Conservation (phyloP, 2,888 invertebrate species). For the Plusia festucae region DNA sequence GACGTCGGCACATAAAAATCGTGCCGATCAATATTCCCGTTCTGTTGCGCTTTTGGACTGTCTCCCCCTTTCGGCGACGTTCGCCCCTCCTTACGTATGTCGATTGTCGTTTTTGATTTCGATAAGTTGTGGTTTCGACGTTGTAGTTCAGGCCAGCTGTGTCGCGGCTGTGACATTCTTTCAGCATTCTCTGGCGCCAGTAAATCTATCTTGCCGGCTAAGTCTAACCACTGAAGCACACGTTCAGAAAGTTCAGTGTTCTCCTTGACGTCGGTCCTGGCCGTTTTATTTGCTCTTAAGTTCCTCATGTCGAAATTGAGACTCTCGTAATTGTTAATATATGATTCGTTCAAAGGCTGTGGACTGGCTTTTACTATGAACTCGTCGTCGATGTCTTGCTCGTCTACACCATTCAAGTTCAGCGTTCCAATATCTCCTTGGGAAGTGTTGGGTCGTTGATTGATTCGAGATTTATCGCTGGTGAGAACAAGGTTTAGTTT, state of each 20-base stretch:
- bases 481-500: slow-evolving; percentile 78
- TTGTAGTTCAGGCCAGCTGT: slow-evolving; percentile 84
- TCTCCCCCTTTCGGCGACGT: slow-evolving; percentile 69
- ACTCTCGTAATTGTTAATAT: slow-evolving; percentile 64
- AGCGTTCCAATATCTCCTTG: slow-evolving; percentile 73
- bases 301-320: slow-evolving; percentile 75
- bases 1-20: slow-evolving; percentile 84
- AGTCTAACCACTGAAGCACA: slow-evolving; percentile 94
- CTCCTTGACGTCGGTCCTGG: slow-evolving; percentile 74
- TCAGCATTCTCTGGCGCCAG: slow-evolving; percentile 76
- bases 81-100: slow-evolving; percentile 76
- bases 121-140: slow-evolving; percentile 69
- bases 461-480: slow-evolving; percentile 70
- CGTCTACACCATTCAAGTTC: slow-evolving; percentile 75
- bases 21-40: slow-evolving; percentile 80
- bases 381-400: slow-evolving; percentile 74
- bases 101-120: slow-evolving; percentile 80
- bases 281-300: slow-evolving; percentile 77
- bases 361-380: slow-evolving; percentile 72
- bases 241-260: slow-evolving; percentile 90
- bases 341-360: slow-evolving; percentile 71
- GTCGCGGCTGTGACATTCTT: slow-evolving; percentile 80
- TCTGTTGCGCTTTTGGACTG: slow-evolving; percentile 76
- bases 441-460: slow-evolving; percentile 63
- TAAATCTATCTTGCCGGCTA: slow-evolving; percentile 90